These are phyloP conservation scores for Drosophila santomea DNA, from an alignment of 1,140 invertebrate genomes.

Conservation along the genomic window DNA sequence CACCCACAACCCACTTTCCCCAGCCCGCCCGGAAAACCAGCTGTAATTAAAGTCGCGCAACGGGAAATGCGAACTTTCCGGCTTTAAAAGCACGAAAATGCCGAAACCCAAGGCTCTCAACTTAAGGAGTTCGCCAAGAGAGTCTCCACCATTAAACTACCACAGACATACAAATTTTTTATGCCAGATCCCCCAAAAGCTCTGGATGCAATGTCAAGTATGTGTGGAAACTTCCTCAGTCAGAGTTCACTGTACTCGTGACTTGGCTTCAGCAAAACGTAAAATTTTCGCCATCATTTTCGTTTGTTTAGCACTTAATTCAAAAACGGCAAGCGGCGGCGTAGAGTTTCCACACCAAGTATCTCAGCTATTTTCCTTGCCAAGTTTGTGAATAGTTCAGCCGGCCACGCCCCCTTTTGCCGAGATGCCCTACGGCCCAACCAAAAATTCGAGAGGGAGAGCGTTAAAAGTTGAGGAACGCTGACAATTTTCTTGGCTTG, in stretches of 20 bases:
- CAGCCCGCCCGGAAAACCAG: neutral
- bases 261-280: neutral
- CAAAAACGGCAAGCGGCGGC: too few species aligned
- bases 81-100: slow-evolving; percentile 15
- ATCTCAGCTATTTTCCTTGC: slow-evolving; percentile 22
- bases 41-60: slow-evolving; percentile 50
- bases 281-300: slow-evolving; percentile 1
- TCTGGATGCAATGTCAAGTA: neutral
- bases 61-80: slow-evolving; percentile 48
- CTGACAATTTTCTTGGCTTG: slow-evolving; percentile 74
- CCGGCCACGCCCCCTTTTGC: neutral
- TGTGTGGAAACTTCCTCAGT: neutral
- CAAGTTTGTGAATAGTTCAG: slow-evolving; percentile 47
- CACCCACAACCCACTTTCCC: neutral
- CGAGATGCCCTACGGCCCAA: neutral
- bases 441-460: slow-evolving; percentile 19
- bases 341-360: slow-evolving; percentile 8
- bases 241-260: slow-evolving; percentile 6
- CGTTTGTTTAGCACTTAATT: slow-evolving; percentile 18
- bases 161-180: too few species aligned
- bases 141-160: too few species aligned
- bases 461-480: slow-evolving; percentile 63
- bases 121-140: too few species aligned
- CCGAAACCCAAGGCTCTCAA: neutral
- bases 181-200: neutral